phyloP scores from a whole-genome alignment of 1,140 invertebrate genomes.

The Conus betulinus region DNA sequence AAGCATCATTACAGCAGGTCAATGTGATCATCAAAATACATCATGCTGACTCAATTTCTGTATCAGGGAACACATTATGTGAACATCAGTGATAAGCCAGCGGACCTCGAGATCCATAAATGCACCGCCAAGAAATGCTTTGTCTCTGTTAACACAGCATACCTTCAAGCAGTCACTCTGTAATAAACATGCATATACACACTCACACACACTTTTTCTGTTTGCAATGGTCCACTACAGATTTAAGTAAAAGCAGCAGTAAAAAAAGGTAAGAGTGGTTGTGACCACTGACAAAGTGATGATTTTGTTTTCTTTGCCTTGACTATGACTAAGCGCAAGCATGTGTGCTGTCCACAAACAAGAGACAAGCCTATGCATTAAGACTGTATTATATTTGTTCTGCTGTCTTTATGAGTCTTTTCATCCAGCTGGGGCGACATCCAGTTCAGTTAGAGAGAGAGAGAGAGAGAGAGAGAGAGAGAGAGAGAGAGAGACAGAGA shows the following conservation, averaged over 20 bases:
- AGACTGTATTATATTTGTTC: background rate
- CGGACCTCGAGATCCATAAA: background rate
- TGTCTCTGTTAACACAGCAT: background rate
- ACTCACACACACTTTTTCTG: background rate
- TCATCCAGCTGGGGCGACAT: no score
- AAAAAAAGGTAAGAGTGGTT: no score
- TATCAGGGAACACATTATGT: background rate
- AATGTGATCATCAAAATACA: no score
- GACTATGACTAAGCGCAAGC: no score
- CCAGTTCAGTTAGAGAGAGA: no score
- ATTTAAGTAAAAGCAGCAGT: no score
- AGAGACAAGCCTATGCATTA: no score
- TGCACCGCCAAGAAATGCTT: background rate
- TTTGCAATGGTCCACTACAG: no score
- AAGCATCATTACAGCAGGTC: no score
- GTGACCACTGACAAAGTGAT: conserved; percentile 4
- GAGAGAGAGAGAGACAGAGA: background rate
- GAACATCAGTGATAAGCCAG: background rate
- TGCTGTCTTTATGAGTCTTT: background rate
- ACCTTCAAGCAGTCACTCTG: background rate
- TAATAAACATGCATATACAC: background rate
- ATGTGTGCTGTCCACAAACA: no score
- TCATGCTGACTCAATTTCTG: no score
- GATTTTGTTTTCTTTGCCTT: background rate
- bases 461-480: conserved; percentile 3